Base-by-base conservation (phyloP, 1,140 invertebrate genomes). In the Temnothorax nylanderi region DNA sequence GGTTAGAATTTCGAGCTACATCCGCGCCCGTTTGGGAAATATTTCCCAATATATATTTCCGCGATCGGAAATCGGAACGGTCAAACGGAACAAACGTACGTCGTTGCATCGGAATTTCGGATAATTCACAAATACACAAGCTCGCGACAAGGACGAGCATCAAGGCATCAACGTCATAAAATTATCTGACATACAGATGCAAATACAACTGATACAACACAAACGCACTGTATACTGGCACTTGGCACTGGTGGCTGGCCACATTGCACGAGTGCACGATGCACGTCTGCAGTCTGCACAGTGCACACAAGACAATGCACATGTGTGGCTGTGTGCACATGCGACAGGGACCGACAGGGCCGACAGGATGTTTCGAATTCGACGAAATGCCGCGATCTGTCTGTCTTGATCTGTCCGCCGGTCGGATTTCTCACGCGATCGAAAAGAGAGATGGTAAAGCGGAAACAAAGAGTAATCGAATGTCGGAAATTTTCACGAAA, bases 121-220 rank as follows among this genome's bases (percentile, higher is more conserved):
- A 54, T 56, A 51, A 78, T 49, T 41, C 7, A 1, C 8, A 86
- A 84, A 41, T 37, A 34, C 8, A 6, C 8, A 76, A 26, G 26
- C 26, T 26, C 81, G 11, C 10, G 8, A 16, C 26, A 26, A 34
- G 71, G 49, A 85, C 26, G 26, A 26, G 1, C 26, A 1, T 26
- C 26, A 1, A 26, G 26, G 54, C 64, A 75, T 77, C 82, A 72
- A 87, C 90, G 78, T 86, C 26, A 78, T 58, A 71, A 88, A 71
- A 81, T 90, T 78, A 87, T 85, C 56, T 60, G 51, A 56, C 41
- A 18, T 58, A 74, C 54, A 26, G 26, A 26, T 26, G 60, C 80
- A 82, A 49, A 51, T 3, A 34, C 37, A 6, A 6, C 37, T 0
- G 37, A 37, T 37, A 6, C 37, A 26, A 26, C 26, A 26, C 26